Base-by-base conservation (phyloP, 2,113 vertebrate genomes). In the Epinephelus cyanopodus region DNA sequence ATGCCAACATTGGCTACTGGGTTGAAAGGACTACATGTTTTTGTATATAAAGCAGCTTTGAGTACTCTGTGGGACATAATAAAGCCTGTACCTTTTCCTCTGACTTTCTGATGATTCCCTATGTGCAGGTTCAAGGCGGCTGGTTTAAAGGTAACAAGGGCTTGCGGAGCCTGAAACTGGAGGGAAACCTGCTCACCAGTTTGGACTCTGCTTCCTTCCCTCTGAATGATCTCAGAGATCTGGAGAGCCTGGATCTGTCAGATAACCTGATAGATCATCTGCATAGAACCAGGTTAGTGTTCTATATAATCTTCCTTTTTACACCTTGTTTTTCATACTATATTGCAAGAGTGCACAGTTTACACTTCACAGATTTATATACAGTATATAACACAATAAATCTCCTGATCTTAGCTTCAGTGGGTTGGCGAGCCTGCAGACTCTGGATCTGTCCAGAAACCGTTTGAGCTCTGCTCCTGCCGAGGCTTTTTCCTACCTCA, bases 391-490 rank as follows among this genome's bases (percentile, higher is more conserved):
- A 37, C 7, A 45, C 42, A 45, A 12, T 45, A 45, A 11, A 45
- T 12, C 25, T 12, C 4, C 19, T 29, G 45, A 21, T 78, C 45
- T 21, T 50, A 92, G 92, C 58, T 97, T 97, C 48, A 23, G 17
- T 56, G 86, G 92, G 11, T 74, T 97, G 67, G 86, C 82, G 54
- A 87, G 82, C 15, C 91, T 96, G 27, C 87, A 75, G 53, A 93
- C 89, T 53, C 88, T 96, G 77, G 95, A 97, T 79, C 94, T 97
- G 68, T 97, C 96, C 45, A 88, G 93, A 66, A 97, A 97, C 79
- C 92, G 82, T 21, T 64, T 97, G 79, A 87, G 83, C 19, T 93
- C 89, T 33, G 83, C 95, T 37, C 93, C 91, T 25, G 60, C 88
- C 0, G 94, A 96, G 27, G 89, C 94, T 0, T 97, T 97, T 50